These are phyloP conservation scores for Ceratina calcarata DNA, from an alignment of 1,140 invertebrate species.

Conservation along the genomic window DNA sequence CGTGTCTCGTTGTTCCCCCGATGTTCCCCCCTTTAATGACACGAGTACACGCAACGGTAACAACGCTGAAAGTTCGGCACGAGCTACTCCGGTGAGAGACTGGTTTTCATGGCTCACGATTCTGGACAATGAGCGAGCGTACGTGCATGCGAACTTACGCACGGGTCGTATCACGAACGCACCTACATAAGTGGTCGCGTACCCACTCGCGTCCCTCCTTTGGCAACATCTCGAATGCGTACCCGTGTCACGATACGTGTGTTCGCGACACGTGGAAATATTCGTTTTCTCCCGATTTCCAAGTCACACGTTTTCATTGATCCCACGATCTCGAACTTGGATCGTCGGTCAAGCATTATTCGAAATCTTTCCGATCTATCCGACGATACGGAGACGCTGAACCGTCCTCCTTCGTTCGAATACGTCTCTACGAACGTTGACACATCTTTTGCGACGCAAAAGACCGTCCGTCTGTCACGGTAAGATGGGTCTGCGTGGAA, in stretches of 20 bases:
- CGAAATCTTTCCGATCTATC: no score
- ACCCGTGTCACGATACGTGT: no score
- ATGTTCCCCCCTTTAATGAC: constrained; percentile 14
- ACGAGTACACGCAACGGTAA: constrained; percentile 9
- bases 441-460: constrained; percentile 2
- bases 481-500: constrained; percentile 61
- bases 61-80: constrained; percentile 56
- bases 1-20: not conserved
- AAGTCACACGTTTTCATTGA: not conserved
- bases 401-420: no score
- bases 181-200: constrained; percentile 45
- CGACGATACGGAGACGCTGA: no score
- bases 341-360: no score
- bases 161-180: constrained; percentile 43
- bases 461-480: constrained; percentile 15
- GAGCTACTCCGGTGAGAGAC: constrained; percentile 60
- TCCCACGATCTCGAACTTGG: no score
- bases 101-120: constrained; percentile 64
- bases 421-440: constrained; percentile 32
- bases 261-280: not conserved
- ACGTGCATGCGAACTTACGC: constrained; percentile 50
- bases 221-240: not conserved
- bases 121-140: constrained; percentile 58
- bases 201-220: constrained; percentile 26
- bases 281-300: no score